A percentile compares a stretch with the other conserved stretches of the same genome.
These are phyloP conservation scores for Drosophila parvula DNA, from an alignment of 1,140 invertebrate genomes.

Conservation along the genomic window DNA sequence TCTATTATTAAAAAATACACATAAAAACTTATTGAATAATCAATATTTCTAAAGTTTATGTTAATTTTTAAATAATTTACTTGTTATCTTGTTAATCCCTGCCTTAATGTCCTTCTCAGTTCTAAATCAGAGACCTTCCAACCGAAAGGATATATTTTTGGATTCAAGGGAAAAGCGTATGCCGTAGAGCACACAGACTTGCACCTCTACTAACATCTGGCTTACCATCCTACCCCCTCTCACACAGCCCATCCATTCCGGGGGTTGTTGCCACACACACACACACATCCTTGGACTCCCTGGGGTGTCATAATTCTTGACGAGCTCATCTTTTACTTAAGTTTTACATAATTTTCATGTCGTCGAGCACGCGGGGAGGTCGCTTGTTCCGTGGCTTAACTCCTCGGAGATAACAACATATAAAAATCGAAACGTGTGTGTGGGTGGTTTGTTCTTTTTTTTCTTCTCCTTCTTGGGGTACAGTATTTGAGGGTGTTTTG, in stretches of 20 bases:
- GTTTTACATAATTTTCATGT: constrained; percentile 84
- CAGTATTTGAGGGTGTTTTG: background rate
- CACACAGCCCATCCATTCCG: background rate
- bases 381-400: constrained; percentile 40
- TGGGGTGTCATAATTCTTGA: constrained; percentile 84
- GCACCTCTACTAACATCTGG: constrained; percentile 2
- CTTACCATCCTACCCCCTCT: background rate
- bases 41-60: background rate
- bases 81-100: background rate
- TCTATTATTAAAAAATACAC: too few relatives aligned
- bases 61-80: background rate
- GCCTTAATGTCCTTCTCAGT: too few relatives aligned
- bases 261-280: constrained; percentile 47
- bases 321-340: constrained; percentile 85
- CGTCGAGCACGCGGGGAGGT: constrained; percentile 55
- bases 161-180: background rate
- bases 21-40: too few relatives aligned
- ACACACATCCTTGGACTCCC: constrained; percentile 67
- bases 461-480: background rate
- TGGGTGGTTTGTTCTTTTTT: constrained; percentile 16
- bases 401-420: constrained; percentile 72
- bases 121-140: background rate
- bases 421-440: constrained; percentile 76
- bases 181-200: constrained; percentile 10
- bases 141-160: background rate